A percentile compares a stretch with the other conserved stretches of the same genome.
phyloP scores from a whole-genome alignment of 2,888 invertebrate genomes.

The Mythimna ferrago region DNA sequence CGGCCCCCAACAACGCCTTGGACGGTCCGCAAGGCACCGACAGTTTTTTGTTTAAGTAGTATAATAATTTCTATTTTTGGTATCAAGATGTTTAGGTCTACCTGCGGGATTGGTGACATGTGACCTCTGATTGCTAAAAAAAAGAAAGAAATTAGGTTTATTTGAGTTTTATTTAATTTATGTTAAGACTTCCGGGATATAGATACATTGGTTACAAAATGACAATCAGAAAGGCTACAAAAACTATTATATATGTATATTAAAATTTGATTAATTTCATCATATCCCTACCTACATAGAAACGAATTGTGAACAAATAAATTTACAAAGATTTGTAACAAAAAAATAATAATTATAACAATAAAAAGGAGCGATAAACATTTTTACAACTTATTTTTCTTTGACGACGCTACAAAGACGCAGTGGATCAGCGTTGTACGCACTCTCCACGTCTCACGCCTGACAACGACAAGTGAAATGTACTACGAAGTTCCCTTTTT shows the following conservation, averaged over 20 bases:
- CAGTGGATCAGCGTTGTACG: constrained; percentile 75
- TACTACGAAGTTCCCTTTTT: constrained; percentile 32
- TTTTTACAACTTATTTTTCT: constrained; percentile 31
- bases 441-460: constrained; percentile 60
- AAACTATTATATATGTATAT: too few relatives aligned
- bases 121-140: constrained; percentile 18
- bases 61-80: constrained; percentile 63
- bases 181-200: neutral
- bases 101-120: constrained; percentile 47
- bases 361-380: neutral
- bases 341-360: neutral
- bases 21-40: constrained; percentile 77
- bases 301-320: neutral
- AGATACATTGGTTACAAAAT: neutral
- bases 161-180: neutral
- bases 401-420: constrained; percentile 71
- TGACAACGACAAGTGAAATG: constrained; percentile 71
- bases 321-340: neutral
- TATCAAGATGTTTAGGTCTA: constrained; percentile 62
- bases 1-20: constrained; percentile 82
- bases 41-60: constrained; percentile 66
- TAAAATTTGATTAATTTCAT: neutral
- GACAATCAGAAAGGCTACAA: neutral
- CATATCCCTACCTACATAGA: too few relatives aligned
- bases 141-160: neutral